A percentile compares a stretch with the other conserved stretches of the same genome.
Conservation (phyloP, 37 sponge, comb jelly and placozoan species). For the Crambe crambe region DNA sequence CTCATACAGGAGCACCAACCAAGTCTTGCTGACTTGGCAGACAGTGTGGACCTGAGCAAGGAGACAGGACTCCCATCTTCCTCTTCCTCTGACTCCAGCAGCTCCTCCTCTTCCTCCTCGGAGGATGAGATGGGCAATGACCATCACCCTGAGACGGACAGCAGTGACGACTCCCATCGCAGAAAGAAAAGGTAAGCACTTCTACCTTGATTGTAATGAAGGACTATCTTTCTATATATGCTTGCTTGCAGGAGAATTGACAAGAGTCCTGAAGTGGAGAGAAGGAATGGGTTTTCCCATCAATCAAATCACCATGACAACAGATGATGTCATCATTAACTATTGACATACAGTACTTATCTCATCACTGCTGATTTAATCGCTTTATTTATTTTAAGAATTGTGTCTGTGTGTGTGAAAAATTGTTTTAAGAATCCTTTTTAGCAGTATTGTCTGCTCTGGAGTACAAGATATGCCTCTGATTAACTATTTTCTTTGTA, state of each 20-base stretch:
- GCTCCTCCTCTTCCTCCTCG: constrained; percentile 41
- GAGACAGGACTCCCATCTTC: constrained; percentile 84
- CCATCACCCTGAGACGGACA: constrained; percentile 23
- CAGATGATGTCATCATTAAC: neutral
- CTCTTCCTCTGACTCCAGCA: constrained; percentile 57
- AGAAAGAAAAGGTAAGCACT: constrained; percentile 53
- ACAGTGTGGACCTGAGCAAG: constrained; percentile 69
- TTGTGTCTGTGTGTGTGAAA: too few species aligned
- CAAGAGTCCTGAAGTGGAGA: constrained; percentile 9
- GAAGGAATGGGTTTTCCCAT: neutral
- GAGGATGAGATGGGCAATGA: constrained; percentile 32
- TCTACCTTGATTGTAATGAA: neutral
- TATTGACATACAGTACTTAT: neutral
- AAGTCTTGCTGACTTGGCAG: constrained; percentile 82
- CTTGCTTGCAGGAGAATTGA: constrained; percentile 8
- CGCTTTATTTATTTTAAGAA: too few species aligned
- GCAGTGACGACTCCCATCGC: constrained; percentile 44
- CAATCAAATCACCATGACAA: neutral
- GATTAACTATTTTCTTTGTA: neutral
- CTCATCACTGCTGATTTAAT: too few species aligned
- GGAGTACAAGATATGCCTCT: neutral
- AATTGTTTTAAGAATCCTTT: too few species aligned
- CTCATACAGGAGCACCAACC: constrained; percentile 67
- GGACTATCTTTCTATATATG: neutral
- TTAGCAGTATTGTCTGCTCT: too few species aligned